A percentile compares a stretch with the other conserved stretches of the same genome.
Conservation (phyloP, 2,888 invertebrate species). For the Hyppa rectilinea region DNA sequence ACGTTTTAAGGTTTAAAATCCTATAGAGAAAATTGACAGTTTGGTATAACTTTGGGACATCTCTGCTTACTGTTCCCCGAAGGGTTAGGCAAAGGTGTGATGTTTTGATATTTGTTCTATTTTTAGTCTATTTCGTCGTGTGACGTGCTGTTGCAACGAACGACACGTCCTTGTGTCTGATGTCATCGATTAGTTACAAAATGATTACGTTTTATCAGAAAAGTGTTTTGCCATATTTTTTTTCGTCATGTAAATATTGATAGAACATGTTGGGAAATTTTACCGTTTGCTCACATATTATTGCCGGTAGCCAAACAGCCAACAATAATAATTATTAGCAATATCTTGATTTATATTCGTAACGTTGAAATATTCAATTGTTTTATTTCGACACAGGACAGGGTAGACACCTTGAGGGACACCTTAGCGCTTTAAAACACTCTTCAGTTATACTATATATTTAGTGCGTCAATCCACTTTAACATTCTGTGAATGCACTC, state of each 20-base stretch:
- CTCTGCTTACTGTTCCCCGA: too few relatives aligned
- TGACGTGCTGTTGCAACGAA: slow-evolving; percentile 21
- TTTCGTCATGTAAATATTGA: slow-evolving; percentile 39
- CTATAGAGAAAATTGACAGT: too few relatives aligned
- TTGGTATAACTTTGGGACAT: too few relatives aligned
- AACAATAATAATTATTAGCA: background rate
- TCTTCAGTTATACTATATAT: background rate
- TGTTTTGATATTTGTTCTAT: background rate
- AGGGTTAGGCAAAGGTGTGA: too few relatives aligned
- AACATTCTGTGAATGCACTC: background rate
- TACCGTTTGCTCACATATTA: slow-evolving; percentile 9
- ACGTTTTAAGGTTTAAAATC: too few relatives aligned
- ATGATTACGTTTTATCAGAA: slow-evolving; percentile 36
- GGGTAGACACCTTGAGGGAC: slow-evolving; percentile 25
- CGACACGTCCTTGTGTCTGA: slow-evolving; percentile 16
- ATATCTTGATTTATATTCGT: background rate
- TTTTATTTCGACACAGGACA: background rate
- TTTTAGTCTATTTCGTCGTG: slow-evolving; percentile 5
- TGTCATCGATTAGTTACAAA: slow-evolving; percentile 41
- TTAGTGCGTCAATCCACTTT: background rate
- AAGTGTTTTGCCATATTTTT: slow-evolving; percentile 39
- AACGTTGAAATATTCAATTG: background rate
- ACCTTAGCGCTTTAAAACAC: background rate
- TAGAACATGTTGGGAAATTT: slow-evolving; percentile 27
- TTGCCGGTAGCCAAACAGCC: background rate